These are phyloP conservation scores for Bemisia tabaci DNA, from an alignment of 1,140 invertebrate genomes.

Conservation along the genomic window DNA sequence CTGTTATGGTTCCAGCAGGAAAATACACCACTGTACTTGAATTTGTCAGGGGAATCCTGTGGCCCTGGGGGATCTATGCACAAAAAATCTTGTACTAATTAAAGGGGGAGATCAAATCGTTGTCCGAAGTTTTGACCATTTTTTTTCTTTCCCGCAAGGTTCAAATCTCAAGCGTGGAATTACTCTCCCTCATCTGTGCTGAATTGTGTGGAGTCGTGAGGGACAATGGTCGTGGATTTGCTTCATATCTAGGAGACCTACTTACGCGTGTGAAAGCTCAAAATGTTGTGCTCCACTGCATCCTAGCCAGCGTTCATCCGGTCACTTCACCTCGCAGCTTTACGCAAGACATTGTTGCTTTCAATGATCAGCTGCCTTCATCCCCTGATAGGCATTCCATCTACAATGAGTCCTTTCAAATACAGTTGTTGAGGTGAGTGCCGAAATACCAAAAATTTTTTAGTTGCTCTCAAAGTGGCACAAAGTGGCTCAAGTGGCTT, in stretches of 20 bases:
- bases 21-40: no score
- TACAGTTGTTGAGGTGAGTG: conserved; percentile 51
- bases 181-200: conserved; percentile 59
- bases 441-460: no score
- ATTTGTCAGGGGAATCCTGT: no score
- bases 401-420: conserved; percentile 63
- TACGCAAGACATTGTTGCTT: conserved; percentile 68
- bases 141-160: conserved; percentile 36
- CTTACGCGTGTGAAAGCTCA: conserved; percentile 73
- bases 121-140: no score
- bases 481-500: no score
- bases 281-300: conserved; percentile 73
- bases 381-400: conserved; percentile 37
- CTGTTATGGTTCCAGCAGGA: no score
- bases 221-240: conserved; percentile 65
- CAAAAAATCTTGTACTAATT: no score
- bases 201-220: conserved; percentile 69
- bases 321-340: conserved; percentile 44
- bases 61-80: no score
- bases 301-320: conserved; percentile 60
- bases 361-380: conserved; percentile 51
- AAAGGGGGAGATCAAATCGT: no score
- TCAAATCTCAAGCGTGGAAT: conserved; percentile 61
- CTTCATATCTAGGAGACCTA: conserved; percentile 68
- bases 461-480: no score